Evolutionary conservation across 2,113 vertebrate species (phyloP).

Genomic region (Rhea pennata): DNA sequence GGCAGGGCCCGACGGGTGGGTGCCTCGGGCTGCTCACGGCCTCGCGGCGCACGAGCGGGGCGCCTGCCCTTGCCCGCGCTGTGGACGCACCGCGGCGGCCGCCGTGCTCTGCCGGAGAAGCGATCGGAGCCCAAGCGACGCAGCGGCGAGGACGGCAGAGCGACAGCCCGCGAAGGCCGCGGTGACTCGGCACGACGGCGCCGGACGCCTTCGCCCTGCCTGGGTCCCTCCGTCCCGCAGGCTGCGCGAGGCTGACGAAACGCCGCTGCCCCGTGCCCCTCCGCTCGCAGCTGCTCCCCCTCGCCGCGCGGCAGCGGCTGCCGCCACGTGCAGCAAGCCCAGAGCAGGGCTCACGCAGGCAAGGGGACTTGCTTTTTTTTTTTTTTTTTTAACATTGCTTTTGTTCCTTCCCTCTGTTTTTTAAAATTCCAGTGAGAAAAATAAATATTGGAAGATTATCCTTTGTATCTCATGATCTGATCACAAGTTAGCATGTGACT

Average conservation of each 20-base stretch:
- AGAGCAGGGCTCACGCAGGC: not conserved
- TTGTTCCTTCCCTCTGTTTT: slow-evolving; percentile 10
- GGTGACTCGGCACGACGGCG: not conserved
- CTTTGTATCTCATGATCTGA: slow-evolving; percentile 66
- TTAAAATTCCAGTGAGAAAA: slow-evolving; percentile 53
- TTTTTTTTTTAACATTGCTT: not conserved
- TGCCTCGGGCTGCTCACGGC: no score
- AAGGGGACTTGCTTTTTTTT: not conserved
- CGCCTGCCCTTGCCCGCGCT: no score
- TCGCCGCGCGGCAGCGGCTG: not conserved
- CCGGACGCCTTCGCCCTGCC: no score
- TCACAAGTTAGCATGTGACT: slow-evolving; percentile 69
- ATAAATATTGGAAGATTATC: slow-evolving; percentile 65
- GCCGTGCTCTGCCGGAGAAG: not conserved
- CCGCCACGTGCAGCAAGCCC: not conserved
- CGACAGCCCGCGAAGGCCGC: not conserved
- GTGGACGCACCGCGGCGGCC: no score
- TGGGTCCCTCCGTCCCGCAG: not conserved
- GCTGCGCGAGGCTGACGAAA: not conserved
- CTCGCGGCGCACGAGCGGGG: no score
- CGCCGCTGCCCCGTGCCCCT: no score
- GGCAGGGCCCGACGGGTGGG: no score
- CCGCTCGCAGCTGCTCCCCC: not conserved
- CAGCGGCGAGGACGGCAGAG: no score
- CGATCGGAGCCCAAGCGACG: not conserved